A percentile compares a stretch with the other conserved stretches of the same genome.
Conservation (phyloP, 2,797 vertebrate species). For the Pantherophis vulpinus region DNA sequence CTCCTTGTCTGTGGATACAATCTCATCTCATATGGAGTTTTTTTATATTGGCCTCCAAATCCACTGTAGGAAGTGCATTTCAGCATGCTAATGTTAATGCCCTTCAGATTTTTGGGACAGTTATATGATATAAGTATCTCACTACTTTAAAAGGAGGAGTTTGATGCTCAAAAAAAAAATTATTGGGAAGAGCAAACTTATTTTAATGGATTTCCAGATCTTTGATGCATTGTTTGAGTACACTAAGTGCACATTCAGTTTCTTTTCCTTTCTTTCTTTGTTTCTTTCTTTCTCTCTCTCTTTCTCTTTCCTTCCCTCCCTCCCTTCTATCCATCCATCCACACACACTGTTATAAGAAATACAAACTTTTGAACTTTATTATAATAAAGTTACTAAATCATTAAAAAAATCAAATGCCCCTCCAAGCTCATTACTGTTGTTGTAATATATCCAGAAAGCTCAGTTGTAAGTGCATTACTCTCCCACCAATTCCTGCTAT, state of each 20-base stretch:
- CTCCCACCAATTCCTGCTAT: neutral
- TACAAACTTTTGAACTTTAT: neutral
- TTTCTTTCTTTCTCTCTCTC: neutral
- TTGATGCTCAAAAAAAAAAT: neutral
- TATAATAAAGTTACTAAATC: neutral
- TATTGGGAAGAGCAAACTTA: neutral
- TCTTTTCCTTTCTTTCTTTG: neutral
- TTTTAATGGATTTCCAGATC: neutral
- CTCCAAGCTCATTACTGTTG: neutral
- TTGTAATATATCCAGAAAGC: accelerated
- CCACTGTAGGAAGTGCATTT: neutral
- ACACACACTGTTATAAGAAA: neutral
- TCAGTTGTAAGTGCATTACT: neutral
- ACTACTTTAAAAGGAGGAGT: neutral
- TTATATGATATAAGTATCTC: neutral
- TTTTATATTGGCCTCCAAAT: neutral
- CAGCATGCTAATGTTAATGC: neutral
- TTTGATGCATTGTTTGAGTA: neutral
- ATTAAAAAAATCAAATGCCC: neutral
- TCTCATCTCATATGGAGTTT: neutral
- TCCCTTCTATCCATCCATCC: neutral
- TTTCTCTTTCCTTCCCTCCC: neutral
- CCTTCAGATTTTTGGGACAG: neutral
- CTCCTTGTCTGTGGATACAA: neutral
- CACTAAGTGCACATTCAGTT: neutral